Evolutionary conservation across 2,888 invertebrate genomes (phyloP), one percentile per base, ranked within the genome.

Genomic region (Cataglyphis livida): DNA sequence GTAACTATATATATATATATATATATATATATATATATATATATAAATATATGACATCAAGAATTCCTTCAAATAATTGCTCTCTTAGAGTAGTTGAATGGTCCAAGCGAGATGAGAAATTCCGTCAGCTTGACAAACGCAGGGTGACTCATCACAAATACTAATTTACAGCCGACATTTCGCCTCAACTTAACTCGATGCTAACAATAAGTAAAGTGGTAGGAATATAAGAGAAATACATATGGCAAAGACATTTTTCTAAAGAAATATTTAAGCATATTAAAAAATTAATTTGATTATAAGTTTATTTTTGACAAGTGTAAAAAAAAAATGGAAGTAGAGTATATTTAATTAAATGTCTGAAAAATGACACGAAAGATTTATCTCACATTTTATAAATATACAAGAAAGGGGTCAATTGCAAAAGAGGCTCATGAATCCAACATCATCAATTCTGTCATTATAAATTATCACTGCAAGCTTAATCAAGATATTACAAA

Each of bases 121-220:
- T 78, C 71, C 59, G 71, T 71, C 78, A 71, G 44, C 78, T 78
- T 32, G 59, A 32, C 32, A 78, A 70, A 78, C 57, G 57, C 32
- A 32, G 18, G 7, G 18, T 78, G 78, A 78, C 57, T 78, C 78
- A 78, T 78, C 44, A 65, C 71, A 78, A 78, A 78, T 44, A 78
- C 41, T 59, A 70, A 78, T 78, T 78, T 71, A 78, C 44, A 5
- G 41, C 25, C 41, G 70, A 78, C 78, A 78, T 78, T 78, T 78
- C 71, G 59, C 44, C 70, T 59, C 41, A 4, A 10, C 32, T 78
- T 59, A 71, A 71, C 78, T 70, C 51, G 2, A 71, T 65, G 41
- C 35, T 65, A 35, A 35, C 35, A 35, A 35, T 35, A 70, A 78
- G 65, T 65, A 48, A 75, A 64, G 59, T 44, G 21, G 21, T 44